A percentile compares a stretch with the other conserved stretches of the same genome.
These are phyloP conservation scores for Meteorus colon DNA, from an alignment of 2,888 invertebrate species.

Conservation along the genomic window DNA sequence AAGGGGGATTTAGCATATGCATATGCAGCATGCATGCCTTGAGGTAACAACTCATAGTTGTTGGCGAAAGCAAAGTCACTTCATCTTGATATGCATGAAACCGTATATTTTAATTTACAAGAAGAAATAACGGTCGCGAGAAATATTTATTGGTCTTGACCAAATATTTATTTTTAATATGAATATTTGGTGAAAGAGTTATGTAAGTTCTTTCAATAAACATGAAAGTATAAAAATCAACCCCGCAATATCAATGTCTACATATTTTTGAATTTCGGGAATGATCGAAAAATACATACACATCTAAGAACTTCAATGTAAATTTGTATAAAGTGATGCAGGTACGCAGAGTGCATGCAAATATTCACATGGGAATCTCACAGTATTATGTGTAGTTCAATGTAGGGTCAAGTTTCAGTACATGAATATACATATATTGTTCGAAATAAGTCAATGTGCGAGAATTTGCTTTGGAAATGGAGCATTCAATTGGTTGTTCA, in stretches of 20 bases:
- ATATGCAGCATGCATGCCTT: conserved; percentile 69
- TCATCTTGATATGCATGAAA: conserved; percentile 65
- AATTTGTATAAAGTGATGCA: neutral
- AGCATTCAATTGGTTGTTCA: conserved; percentile 44
- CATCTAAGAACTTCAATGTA: neutral
- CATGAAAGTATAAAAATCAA: no score
- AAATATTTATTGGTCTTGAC: conserved; percentile 17
- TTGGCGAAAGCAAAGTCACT: conserved; percentile 56
- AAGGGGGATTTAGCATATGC: conserved; percentile 59
- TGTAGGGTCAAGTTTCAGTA: neutral
- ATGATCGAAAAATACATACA: neutral
- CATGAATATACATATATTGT: neutral
- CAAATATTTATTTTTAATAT: conserved; percentile 1
- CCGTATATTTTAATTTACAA: conserved; percentile 60
- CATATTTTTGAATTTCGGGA: no score
- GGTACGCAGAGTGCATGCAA: conserved; percentile 2
- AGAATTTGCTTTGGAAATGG: conserved; percentile 66
- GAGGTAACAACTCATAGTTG: conserved; percentile 68
- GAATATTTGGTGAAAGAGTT: neutral
- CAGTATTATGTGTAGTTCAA: neutral
- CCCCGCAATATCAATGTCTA: no score
- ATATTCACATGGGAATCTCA: neutral
- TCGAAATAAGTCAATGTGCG: conserved; percentile 44
- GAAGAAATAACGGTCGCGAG: conserved; percentile 43
- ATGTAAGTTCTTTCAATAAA: no score